phyloP scores from a whole-genome alignment of 2,797 vertebrate species.

The Xiphorhynchus erythropygius region DNA sequence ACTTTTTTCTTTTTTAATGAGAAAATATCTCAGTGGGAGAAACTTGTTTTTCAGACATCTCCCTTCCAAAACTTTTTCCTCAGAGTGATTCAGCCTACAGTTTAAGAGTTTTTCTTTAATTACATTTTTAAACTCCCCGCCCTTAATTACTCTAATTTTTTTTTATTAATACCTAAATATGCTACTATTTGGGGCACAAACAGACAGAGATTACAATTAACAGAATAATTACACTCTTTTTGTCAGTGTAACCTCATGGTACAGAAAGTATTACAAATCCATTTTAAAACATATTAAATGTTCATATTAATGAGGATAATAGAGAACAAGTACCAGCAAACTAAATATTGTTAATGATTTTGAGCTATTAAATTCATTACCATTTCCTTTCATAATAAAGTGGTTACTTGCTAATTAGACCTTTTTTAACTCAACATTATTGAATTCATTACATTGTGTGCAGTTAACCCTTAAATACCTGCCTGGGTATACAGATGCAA shows the following conservation, averaged over 20 bases:
- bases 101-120: constrained; percentile 74
- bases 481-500: constrained; percentile 69
- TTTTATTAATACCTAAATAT: constrained; percentile 79
- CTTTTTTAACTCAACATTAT: constrained; percentile 90
- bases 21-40: background rate
- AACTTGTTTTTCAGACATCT: constrained; percentile 42
- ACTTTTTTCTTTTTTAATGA: background rate
- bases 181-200: constrained; percentile 80
- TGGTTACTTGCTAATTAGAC: constrained; percentile 96
- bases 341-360: constrained; percentile 92
- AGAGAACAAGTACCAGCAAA: constrained; percentile 83
- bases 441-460: constrained; percentile 88
- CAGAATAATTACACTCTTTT: constrained; percentile 82
- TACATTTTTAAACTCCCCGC: constrained; percentile 78
- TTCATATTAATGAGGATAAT: constrained; percentile 85
- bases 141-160: constrained; percentile 75
- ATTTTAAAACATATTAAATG: constrained; percentile 86
- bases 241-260: constrained; percentile 81
- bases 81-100: constrained; percentile 14
- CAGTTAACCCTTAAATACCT: constrained; percentile 87
- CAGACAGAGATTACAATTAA: constrained; percentile 83
- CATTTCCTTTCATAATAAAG: constrained; percentile 92
- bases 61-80: constrained; percentile 64
- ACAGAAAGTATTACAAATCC: constrained; percentile 83
- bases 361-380: constrained; percentile 95